Percentiles rank a stretch among this genome's conserved stretches.
Conservation (phyloP, 2,888 invertebrate genomes). For the Dioctria rufipes region DNA sequence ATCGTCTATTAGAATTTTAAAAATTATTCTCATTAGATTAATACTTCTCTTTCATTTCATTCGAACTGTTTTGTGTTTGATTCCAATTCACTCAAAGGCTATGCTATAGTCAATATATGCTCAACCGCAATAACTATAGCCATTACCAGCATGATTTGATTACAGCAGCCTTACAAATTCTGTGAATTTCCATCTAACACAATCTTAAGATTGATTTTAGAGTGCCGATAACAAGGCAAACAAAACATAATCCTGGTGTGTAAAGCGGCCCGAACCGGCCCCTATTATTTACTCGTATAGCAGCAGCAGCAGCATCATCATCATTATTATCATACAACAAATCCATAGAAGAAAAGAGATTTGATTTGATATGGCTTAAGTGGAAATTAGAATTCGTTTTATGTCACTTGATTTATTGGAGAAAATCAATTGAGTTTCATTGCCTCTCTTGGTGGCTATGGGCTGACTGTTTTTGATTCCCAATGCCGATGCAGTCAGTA, state of each 20-base stretch:
- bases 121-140: too few species aligned
- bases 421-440: conserved; percentile 35
- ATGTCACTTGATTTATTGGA: conserved; percentile 25
- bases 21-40: conserved; percentile 23
- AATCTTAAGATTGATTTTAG: too few species aligned
- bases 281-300: not conserved
- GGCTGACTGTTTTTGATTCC: not conserved
- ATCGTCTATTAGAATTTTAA: not conserved
- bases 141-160: too few species aligned
- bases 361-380: conserved; percentile 1
- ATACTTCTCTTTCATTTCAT: conserved; percentile 5
- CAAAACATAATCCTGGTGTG: too few species aligned
- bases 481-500: not conserved
- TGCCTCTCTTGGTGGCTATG: not conserved
- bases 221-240: too few species aligned
- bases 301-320: too few species aligned
- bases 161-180: too few species aligned
- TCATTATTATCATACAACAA: not conserved
- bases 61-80: conserved; percentile 35
- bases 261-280: not conserved
- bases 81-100: conserved; percentile 25
- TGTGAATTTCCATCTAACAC: too few species aligned
- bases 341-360: conserved; percentile 5
- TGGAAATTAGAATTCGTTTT: conserved; percentile 23
- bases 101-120: not conserved